Evolutionary conservation across 2,797 vertebrate species (phyloP).

Genomic region (Galago senegalensis): DNA sequence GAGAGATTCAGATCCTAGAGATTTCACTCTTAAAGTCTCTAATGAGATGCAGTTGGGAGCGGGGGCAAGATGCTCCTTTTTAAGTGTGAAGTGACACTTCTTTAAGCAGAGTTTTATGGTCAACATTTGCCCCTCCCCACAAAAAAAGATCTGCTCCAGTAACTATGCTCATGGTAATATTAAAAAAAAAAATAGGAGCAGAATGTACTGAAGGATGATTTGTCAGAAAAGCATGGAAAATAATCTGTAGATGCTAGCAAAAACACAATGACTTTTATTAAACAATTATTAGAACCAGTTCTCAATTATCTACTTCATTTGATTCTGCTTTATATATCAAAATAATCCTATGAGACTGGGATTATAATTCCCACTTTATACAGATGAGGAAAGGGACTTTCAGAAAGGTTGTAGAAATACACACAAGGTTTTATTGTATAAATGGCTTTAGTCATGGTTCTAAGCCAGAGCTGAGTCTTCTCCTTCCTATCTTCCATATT

Average conservation of each 20-base stretch:
- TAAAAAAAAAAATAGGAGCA: not conserved
- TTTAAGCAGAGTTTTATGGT: not conserved
- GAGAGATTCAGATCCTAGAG: not conserved
- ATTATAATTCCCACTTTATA: not conserved
- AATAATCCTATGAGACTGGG: not conserved
- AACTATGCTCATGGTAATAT: not conserved
- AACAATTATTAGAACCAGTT: not conserved
- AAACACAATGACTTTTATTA: slow-evolving; percentile 22
- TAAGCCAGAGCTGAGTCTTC: not conserved
- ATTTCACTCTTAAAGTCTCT: not conserved
- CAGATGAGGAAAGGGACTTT: not conserved
- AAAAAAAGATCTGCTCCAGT: not conserved
- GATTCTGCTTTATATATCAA: not conserved
- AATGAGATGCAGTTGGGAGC: not conserved
- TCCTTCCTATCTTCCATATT: slow-evolving; percentile 14
- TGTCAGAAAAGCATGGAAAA: slow-evolving; percentile 3
- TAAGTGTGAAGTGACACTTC: not conserved
- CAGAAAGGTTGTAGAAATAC: not conserved
- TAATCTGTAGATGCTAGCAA: not conserved
- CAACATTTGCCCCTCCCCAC: not conserved
- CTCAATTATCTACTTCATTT: not conserved
- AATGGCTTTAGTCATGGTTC: not conserved
- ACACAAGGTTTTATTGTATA: not conserved
- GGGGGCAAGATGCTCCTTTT: not conserved
- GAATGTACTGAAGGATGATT: not conserved